A percentile compares a stretch with the other conserved stretches of the same genome.
Conservation (phyloP, 2,797 vertebrate genomes). For the Sebastes nivosus region DNA sequence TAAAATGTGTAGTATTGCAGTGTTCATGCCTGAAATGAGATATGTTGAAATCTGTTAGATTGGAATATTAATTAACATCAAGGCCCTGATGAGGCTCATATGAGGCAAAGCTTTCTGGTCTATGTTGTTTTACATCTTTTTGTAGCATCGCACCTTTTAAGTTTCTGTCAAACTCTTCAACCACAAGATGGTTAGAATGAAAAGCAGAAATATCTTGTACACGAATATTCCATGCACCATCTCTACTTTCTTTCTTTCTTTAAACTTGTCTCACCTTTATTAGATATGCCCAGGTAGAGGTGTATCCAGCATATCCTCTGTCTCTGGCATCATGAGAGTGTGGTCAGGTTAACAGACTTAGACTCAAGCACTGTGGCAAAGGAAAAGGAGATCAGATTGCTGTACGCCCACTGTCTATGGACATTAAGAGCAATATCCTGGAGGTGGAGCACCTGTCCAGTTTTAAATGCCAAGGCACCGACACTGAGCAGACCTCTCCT, state of each 20-base stretch:
- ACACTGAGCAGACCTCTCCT: constrained; percentile 29
- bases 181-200: neutral
- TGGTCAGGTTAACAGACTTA: constrained; percentile 40
- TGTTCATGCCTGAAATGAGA: no score
- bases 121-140: neutral
- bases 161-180: neutral
- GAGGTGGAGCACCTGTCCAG: constrained; percentile 60
- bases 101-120: neutral
- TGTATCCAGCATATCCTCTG: neutral
- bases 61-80: no score
- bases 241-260: neutral
- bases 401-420: constrained; percentile 34
- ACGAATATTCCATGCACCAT: neutral
- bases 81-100: no score
- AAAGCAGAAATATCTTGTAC: neutral
- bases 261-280: constrained; percentile 15
- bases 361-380: constrained; percentile 26
- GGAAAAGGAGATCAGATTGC: constrained; percentile 32
- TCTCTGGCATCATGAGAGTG: constrained; percentile 9
- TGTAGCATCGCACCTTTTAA: neutral
- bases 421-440: constrained; percentile 55
- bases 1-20: no score
- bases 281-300: neutral
- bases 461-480: constrained; percentile 56
- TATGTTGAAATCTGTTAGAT: no score